Percentiles rank a stretch among this genome's conserved stretches.
Conservation (phyloP, 2,113 vertebrate genomes). For the Oceanites oceanicus region DNA sequence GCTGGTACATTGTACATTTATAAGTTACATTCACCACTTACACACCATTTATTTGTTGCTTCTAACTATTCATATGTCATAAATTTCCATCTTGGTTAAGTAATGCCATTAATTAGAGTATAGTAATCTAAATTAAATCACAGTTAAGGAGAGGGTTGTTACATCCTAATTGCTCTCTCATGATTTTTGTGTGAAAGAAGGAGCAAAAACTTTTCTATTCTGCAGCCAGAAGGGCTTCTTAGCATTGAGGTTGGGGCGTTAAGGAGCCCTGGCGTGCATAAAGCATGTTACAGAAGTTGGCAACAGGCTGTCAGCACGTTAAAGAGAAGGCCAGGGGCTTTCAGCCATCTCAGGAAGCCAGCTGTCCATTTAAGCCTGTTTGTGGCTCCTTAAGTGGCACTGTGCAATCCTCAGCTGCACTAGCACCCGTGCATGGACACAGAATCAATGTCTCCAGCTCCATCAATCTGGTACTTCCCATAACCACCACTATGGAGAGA, state of each 20-base stretch:
- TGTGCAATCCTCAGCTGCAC: neutral
- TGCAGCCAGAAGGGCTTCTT: neutral
- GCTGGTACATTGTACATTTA: neutral
- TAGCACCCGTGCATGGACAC: neutral
- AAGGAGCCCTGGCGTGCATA: accelerated
- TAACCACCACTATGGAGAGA: neutral
- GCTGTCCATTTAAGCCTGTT: neutral
- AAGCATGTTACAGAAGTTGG: neutral
- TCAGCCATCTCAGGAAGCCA: neutral
- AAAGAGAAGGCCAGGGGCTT: neutral
- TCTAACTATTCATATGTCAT: neutral
- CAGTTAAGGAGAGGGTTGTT: neutral
- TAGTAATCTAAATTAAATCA: neutral
- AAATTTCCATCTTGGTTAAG: neutral
- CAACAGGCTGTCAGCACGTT: neutral
- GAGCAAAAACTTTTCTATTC: neutral
- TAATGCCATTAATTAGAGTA: neutral
- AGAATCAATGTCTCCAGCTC: neutral
- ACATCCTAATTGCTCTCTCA: neutral
- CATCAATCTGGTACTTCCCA: neutral
- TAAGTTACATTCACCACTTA: neutral
- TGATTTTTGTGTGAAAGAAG: neutral
- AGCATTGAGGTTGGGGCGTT: neutral
- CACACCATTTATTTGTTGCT: neutral
- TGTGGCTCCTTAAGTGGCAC: neutral